These are phyloP conservation scores for Myotis yumanensis DNA, from an alignment of 2,113 vertebrate species.

Conservation along the genomic window DNA sequence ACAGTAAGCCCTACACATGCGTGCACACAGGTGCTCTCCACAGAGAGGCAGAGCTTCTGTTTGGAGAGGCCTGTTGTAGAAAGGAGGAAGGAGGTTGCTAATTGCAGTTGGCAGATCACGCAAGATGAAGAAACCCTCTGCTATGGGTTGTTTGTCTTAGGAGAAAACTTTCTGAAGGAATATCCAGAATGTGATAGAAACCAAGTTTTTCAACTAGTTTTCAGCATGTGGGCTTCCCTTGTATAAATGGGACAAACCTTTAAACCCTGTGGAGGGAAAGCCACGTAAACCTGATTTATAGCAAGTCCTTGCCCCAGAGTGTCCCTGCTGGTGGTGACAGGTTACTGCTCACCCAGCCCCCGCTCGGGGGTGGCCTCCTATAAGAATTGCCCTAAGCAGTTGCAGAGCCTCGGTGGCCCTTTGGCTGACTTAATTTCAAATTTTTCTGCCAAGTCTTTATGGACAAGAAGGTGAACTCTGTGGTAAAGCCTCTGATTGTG, in stretches of 20 bases:
- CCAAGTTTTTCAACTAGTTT: not conserved
- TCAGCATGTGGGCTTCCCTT: not conserved
- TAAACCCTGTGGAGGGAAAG: not conserved
- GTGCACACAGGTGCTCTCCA: fast-evolving
- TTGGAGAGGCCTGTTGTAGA: not conserved
- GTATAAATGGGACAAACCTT: not conserved
- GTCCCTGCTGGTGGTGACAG: not conserved
- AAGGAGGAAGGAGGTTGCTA: not conserved
- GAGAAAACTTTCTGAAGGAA: not conserved
- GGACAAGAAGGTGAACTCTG: not conserved
- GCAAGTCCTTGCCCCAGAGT: not conserved
- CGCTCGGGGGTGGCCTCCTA: not conserved
- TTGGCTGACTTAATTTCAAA: not conserved
- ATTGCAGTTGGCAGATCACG: not conserved
- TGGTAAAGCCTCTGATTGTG: not conserved
- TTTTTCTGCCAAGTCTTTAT: not conserved
- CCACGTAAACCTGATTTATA: not conserved
- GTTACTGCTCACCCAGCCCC: not conserved
- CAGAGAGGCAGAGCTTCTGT: not conserved
- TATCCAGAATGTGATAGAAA: not conserved
- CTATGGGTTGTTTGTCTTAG: not conserved
- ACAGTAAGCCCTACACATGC: not conserved
- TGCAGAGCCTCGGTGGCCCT: not conserved
- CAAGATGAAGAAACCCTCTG: not conserved
- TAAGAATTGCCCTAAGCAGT: not conserved